Evolutionary conservation across 2,113 vertebrate genomes (phyloP).

Genomic region (Pluvialis apricaria): DNA sequence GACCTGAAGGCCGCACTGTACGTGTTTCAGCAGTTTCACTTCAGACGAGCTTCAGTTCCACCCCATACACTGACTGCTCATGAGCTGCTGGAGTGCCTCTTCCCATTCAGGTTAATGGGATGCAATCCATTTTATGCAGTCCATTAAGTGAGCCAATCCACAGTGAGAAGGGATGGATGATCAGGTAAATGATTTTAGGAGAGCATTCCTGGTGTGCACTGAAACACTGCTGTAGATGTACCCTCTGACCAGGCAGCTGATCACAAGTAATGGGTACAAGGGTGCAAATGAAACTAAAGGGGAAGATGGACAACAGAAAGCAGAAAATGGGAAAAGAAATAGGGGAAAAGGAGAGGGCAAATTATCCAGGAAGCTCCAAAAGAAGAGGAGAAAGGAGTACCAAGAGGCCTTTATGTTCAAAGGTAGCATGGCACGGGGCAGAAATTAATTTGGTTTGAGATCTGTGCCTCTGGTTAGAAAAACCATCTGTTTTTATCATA

Average conservation of each 20-base stretch:
- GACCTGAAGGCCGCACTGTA: not conserved
- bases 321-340: not conserved
- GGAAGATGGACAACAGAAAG: not conserved
- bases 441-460: not conserved
- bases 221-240: not conserved
- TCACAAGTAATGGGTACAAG: not conserved
- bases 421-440: not conserved
- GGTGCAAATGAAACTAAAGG: not conserved
- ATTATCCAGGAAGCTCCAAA: not conserved
- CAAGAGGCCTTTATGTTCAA: not conserved
- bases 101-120: not conserved
- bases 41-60: not conserved
- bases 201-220: not conserved
- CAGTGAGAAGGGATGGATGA: not conserved
- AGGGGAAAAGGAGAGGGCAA: fast-evolving
- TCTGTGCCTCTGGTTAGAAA: not conserved
- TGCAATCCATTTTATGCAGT: not conserved
- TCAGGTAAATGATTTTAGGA: not conserved
- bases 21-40: not conserved
- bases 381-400: not conserved
- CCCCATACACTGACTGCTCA: not conserved
- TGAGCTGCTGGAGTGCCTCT: not conserved
- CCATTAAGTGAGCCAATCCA: not conserved
- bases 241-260: not conserved
- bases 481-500: not conserved